Conservation (phyloP, 1,140 invertebrate genomes). For the Drosophila tristis region DNA sequence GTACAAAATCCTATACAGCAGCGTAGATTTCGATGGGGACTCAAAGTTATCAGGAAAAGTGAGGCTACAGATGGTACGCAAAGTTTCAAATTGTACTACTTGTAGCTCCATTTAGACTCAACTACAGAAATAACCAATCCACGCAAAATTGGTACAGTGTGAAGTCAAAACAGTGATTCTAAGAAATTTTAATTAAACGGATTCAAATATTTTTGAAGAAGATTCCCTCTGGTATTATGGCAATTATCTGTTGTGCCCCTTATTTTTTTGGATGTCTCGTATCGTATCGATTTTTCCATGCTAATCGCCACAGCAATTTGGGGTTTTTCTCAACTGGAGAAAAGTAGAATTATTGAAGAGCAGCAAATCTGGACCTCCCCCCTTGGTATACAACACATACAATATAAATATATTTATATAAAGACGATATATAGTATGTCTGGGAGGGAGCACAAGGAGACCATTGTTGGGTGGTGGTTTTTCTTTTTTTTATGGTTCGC, state of each 20-base stretch:
- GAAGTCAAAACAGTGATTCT: too few species aligned
- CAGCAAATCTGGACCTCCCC: constrained; percentile 31
- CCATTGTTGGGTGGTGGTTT: constrained; percentile 19
- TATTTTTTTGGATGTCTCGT: constrained; percentile 35
- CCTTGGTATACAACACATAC: not conserved
- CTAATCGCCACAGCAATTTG: constrained; percentile 39
- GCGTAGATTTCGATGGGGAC: too few species aligned
- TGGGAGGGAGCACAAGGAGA: not conserved
- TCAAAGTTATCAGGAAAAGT: too few species aligned
- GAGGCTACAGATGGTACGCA: too few species aligned
- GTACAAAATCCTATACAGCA: not conserved
- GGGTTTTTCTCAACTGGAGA: constrained; percentile 14
- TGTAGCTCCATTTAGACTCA: too few species aligned
- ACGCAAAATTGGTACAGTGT: too few species aligned
- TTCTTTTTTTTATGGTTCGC: constrained; percentile 18
- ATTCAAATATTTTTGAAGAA: too few species aligned
- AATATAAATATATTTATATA: not conserved
- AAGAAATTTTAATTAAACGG: too few species aligned
- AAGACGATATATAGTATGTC: not conserved
- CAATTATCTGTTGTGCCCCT: constrained; percentile 28
- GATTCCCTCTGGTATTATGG: too few species aligned
- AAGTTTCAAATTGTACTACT: too few species aligned
- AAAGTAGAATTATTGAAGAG: constrained; percentile 30
- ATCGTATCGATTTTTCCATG: constrained; percentile 48
- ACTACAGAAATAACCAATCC: too few species aligned